phyloP scores from a whole-genome alignment of 2,113 vertebrate species.

The Laterallus jamaicensis region DNA sequence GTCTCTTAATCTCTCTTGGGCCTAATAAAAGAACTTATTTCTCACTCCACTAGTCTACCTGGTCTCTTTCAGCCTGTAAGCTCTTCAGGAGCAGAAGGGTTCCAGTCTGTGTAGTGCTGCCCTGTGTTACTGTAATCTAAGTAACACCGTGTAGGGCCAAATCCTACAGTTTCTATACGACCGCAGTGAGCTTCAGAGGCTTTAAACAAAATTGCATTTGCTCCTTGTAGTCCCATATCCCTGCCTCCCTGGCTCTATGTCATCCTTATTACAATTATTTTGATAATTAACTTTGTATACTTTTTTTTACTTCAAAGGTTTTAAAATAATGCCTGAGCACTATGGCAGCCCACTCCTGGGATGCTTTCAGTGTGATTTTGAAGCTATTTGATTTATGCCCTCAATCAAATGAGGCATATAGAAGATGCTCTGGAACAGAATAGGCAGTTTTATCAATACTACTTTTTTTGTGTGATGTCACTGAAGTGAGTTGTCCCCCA shows the following conservation, averaged over 20 bases:
- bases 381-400: neutral
- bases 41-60: conserved; percentile 46
- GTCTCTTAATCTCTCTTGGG: neutral
- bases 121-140: conserved; percentile 24
- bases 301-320: neutral
- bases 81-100: neutral
- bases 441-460: neutral
- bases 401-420: neutral
- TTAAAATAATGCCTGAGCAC: neutral
- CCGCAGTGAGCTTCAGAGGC: neutral
- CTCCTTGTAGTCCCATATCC: neutral
- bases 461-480: neutral
- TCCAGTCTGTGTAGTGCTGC: neutral
- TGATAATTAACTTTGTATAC: neutral
- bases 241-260: neutral
- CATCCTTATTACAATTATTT: neutral
- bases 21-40: conserved; percentile 11
- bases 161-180: conserved; percentile 1
- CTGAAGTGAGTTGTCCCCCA: neutral
- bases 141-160: conserved; percentile 4
- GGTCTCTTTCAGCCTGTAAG: conserved; percentile 12
- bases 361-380: neutral
- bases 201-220: neutral
- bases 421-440: neutral
- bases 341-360: neutral